These are phyloP conservation scores for Arctia plantaginis DNA, from an alignment of 2,888 invertebrate genomes.

Conservation along the genomic window DNA sequence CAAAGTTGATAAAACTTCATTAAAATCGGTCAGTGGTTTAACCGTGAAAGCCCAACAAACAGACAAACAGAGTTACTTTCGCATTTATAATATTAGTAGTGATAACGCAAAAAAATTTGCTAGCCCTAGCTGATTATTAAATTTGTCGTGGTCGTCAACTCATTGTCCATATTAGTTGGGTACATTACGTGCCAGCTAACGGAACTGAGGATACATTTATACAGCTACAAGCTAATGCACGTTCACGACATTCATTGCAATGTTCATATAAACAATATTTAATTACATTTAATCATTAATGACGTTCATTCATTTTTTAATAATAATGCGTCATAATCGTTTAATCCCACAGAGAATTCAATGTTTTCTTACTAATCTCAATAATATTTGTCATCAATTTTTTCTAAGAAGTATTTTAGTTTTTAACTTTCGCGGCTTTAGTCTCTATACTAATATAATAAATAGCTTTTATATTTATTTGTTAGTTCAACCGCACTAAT, in stretches of 20 bases:
- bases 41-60: too few species aligned
- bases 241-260: constrained; percentile 9
- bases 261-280: background rate
- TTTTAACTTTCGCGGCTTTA: background rate
- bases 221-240: background rate
- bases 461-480: too few species aligned
- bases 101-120: too few species aligned
- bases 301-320: too few species aligned
- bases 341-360: background rate
- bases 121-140: constrained; percentile 17
- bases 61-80: too few species aligned
- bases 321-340: too few species aligned
- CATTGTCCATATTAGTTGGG: constrained; percentile 31
- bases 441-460: too few species aligned
- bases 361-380: background rate
- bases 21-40: too few species aligned
- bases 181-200: constrained; percentile 42
- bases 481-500: too few species aligned
- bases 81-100: too few species aligned
- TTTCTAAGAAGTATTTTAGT: background rate
- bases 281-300: background rate
- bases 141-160: constrained; percentile 24
- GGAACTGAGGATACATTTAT: constrained; percentile 28
- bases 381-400: background rate
- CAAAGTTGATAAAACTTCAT: too few species aligned